These are phyloP conservation scores for Margaritifera margaritifera DNA, from an alignment of 2,888 invertebrate genomes.

Conservation along the genomic window DNA sequence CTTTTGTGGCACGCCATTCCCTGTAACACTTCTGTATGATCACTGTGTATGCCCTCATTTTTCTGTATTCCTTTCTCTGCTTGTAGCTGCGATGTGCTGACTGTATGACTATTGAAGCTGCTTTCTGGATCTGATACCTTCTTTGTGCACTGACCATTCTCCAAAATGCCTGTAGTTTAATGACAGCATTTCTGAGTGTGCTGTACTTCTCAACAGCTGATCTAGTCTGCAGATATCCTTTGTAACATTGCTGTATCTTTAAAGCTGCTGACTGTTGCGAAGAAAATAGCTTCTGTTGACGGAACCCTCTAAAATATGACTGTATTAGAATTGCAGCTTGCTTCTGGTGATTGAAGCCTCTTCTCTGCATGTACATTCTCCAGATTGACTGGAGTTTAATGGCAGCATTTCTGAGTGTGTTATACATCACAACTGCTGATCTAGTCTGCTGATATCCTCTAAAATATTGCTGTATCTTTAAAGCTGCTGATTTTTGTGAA, in stretches of 20 bases:
- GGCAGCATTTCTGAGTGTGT: constrained; percentile 22
- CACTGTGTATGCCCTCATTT: constrained; percentile 8
- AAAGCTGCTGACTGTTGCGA: constrained; percentile 21
- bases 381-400: constrained; percentile 37
- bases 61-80: constrained; percentile 7
- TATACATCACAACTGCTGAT: constrained; percentile 12
- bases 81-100: constrained; percentile 17
- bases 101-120: constrained; percentile 27
- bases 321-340: constrained; percentile 35
- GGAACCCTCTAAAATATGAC: constrained; percentile 16
- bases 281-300: constrained; percentile 9
- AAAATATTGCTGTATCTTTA: constrained; percentile 17
- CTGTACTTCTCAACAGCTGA: too few relatives aligned
- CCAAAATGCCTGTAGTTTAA: too few relatives aligned
- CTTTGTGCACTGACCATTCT: too few relatives aligned
- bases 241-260: constrained; percentile 34
- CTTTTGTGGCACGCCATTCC: constrained; percentile 14
- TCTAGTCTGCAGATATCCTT: too few relatives aligned
- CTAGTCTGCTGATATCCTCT: constrained; percentile 3
- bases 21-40: constrained; percentile 21
- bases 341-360: constrained; percentile 11
- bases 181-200: too few relatives aligned
- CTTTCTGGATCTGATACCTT: too few relatives aligned
- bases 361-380: constrained; percentile 15
- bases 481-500: not conserved